Evolutionary conservation across 2,113 vertebrate species (phyloP), one percentile per base, ranked within the genome.

Genomic region (Taurulus bubalis): DNA sequence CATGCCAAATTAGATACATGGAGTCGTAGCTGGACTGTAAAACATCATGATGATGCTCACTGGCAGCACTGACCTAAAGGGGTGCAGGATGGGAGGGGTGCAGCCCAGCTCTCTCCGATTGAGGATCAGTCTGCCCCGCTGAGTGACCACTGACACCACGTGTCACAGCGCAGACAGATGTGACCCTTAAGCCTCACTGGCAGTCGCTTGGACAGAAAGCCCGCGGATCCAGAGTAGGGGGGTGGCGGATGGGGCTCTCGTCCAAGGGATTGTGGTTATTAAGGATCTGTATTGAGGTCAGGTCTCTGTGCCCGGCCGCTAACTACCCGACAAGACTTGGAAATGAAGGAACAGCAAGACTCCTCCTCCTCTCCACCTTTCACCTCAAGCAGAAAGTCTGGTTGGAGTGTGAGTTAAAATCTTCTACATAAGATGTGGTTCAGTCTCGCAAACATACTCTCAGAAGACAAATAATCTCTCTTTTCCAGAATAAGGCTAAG

Each of bases 251-350:
- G 88, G 55, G 85, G 90, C 83, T 86, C 80, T 75, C 11, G 26
- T 89, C 87, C 84, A 75, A 88, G 68, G 80, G 89, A 92, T 89
- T 92, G 86, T 78, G 68, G 83, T 93, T 94, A 94, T 93, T 94
- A 92, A 88, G 88, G 89, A 87, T 85, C 87, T 75, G 90, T 83
- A 94, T 93, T 94, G 92, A 93, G 94, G 94, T 93, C 94, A 94
- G 62, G 84, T 89, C 85, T 91, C 80, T 69, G 68, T 71, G 87
- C 87, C 76, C 38, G 63, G 65, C 71, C 30, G 15, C 78, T 77
- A 90, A 83, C 69, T 42, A 80, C 74, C 80, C 12, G 28, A 64
- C 74, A 63, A 58, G 77, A 58, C 62, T 83, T 55, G 24, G 12
- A 80, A 87, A 86, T 40, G 53, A 83, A 87, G 84, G 75, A 83